phyloP scores from a whole-genome alignment of 37 sponge, comb jelly and placozoan species.

The Petrosia ficiformis region DNA sequence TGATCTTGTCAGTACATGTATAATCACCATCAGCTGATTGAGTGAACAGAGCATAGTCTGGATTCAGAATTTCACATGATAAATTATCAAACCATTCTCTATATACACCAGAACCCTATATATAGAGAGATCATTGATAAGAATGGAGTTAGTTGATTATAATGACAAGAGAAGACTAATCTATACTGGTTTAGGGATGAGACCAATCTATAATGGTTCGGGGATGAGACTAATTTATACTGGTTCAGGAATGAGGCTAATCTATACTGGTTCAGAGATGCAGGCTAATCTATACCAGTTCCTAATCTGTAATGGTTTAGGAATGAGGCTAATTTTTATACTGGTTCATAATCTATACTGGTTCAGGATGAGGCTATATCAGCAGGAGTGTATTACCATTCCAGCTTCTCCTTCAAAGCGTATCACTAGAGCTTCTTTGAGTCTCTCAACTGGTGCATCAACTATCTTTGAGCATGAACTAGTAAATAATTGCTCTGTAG shows the following conservation, averaged over 20 bases:
- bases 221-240: background rate
- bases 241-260: too few species aligned
- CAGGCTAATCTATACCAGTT: too few species aligned
- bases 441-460: slow-evolving; percentile 8
- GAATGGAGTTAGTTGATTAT: background rate
- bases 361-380: too few species aligned
- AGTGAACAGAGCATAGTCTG: slow-evolving; percentile 96
- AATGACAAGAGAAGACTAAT: background rate
- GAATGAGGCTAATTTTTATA: too few species aligned
- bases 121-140: too few species aligned
- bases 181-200: background rate
- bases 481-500: slow-evolving; percentile 65
- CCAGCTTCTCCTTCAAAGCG: slow-evolving; percentile 87
- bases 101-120: slow-evolving; percentile 85
- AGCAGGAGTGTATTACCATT: slow-evolving; percentile 75
- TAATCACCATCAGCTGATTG: slow-evolving; percentile 88
- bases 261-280: too few species aligned
- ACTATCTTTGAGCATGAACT: slow-evolving; percentile 62
- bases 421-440: slow-evolving; percentile 59
- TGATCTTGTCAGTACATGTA: background rate
- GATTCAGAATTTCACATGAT: slow-evolving; percentile 89
- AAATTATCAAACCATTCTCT: slow-evolving; percentile 93
- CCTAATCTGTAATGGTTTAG: too few species aligned
- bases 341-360: too few species aligned
- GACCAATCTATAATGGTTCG: background rate